Conservation (phyloP, 2,888 invertebrate species). For the Macroteleia sp. region DNA sequence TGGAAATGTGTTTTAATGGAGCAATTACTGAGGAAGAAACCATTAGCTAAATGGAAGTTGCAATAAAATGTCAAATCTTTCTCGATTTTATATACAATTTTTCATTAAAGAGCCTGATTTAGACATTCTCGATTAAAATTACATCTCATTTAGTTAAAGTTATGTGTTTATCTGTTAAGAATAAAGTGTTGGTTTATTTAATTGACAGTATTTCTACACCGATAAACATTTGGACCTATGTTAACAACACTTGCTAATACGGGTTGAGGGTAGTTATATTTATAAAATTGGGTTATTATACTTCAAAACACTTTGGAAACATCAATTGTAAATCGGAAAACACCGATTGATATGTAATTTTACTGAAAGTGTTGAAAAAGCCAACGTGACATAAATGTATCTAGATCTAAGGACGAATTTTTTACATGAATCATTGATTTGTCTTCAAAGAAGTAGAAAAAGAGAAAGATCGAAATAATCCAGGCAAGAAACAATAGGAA, state of each 20-base stretch:
- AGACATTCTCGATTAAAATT: too few species aligned
- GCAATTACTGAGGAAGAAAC: constrained; percentile 1
- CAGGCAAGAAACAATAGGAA: constrained; percentile 41
- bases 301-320: constrained; percentile 1
- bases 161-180: too few species aligned
- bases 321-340: not conserved
- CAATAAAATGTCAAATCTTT: constrained; percentile 7
- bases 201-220: too few species aligned
- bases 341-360: constrained; percentile 7
- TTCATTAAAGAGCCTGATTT: not conserved
- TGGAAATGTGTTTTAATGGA: not conserved
- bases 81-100: constrained; percentile 9
- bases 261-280: too few species aligned
- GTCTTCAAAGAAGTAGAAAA: constrained; percentile 17
- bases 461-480: constrained; percentile 24
- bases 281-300: too few species aligned
- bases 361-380: constrained; percentile 4
- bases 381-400: constrained; percentile 12
- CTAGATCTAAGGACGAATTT: constrained; percentile 16
- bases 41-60: too few species aligned
- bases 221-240: too few species aligned
- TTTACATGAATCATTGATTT: constrained; percentile 16
- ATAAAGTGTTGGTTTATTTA: too few species aligned
- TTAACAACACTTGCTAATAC: too few species aligned
- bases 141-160: too few species aligned